Percentiles rank a stretch among this genome's conserved stretches.
Conservation (phyloP, 2,888 invertebrate genomes). For the Prenolepis imparis region DNA sequence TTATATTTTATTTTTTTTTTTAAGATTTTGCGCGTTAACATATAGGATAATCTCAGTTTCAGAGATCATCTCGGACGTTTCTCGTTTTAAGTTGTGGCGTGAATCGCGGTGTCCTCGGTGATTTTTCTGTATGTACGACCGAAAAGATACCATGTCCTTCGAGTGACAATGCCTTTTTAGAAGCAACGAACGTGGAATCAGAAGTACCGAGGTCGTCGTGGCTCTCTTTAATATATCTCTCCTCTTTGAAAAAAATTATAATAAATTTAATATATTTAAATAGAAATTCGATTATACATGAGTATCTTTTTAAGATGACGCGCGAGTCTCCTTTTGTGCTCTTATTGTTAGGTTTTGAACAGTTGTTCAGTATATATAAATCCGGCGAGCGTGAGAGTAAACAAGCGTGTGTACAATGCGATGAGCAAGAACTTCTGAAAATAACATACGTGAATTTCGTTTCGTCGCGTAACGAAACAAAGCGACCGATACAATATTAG, state of each 20-base stretch:
- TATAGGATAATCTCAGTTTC: not conserved
- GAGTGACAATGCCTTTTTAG: slow-evolving; percentile 52
- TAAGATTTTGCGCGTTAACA: not conserved
- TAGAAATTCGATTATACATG: not conserved
- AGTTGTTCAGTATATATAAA: not conserved
- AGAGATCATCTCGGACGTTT: not conserved
- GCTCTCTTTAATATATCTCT: not conserved
- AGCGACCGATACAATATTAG: not conserved
- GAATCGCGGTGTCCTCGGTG: slow-evolving; percentile 13
- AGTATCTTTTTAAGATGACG: not conserved
- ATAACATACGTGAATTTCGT: slow-evolving; percentile 17
- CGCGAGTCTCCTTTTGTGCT: not conserved
- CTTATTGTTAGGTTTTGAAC: not conserved
- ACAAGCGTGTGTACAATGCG: not conserved
- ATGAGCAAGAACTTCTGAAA: slow-evolving; percentile 14
- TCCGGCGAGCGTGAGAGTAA: not conserved
- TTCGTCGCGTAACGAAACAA: not conserved
- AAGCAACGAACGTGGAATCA: slow-evolving; percentile 64
- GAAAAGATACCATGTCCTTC: slow-evolving; percentile 63
- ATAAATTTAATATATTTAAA: slow-evolving; percentile 8
- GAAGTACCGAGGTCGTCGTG: slow-evolving; percentile 1
- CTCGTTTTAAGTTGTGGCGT: slow-evolving; percentile 58
- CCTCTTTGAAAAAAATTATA: not conserved
- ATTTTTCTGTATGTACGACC: not conserved
- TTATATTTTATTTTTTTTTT: not conserved